These are phyloP conservation scores for Daubentonia madagascariensis DNA, from an alignment of 2,113 vertebrate genomes.

Conservation along the genomic window DNA sequence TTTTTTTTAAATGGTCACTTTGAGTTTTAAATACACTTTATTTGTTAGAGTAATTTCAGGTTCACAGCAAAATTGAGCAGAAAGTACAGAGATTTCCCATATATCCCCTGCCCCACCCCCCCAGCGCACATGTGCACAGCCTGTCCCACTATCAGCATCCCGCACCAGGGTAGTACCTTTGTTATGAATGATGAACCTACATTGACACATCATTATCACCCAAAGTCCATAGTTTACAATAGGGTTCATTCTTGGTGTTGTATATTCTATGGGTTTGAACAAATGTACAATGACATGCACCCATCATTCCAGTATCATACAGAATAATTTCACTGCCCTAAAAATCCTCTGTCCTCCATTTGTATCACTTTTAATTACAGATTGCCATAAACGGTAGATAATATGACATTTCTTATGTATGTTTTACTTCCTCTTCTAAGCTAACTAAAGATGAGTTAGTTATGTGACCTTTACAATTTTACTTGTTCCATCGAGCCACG, in stretches of 20 bases:
- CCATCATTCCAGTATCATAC: neutral
- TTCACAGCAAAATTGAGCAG: neutral
- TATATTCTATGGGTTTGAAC: neutral
- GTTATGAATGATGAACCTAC: neutral
- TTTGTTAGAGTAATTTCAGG: neutral
- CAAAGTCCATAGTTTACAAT: neutral
- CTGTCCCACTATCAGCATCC: neutral
- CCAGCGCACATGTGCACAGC: neutral
- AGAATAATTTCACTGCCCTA: neutral
- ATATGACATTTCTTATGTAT: neutral
- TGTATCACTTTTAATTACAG: neutral
- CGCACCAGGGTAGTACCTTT: neutral
- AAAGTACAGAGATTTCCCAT: neutral
- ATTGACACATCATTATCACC: neutral
- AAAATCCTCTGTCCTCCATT: neutral
- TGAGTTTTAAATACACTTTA: neutral
- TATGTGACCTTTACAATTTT: neutral
- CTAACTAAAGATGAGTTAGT: neutral
- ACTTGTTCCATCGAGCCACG: neutral
- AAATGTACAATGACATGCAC: neutral
- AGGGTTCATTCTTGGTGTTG: neutral
- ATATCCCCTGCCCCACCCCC: too few species aligned
- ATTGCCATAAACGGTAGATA: neutral
- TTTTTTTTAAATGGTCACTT: neutral
- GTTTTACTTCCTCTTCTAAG: neutral